Percentiles rank a stretch among this genome's conserved stretches.
These are phyloP conservation scores for Planococcus citri DNA, from an alignment of 1,140 invertebrate genomes.

Conservation along the genomic window DNA sequence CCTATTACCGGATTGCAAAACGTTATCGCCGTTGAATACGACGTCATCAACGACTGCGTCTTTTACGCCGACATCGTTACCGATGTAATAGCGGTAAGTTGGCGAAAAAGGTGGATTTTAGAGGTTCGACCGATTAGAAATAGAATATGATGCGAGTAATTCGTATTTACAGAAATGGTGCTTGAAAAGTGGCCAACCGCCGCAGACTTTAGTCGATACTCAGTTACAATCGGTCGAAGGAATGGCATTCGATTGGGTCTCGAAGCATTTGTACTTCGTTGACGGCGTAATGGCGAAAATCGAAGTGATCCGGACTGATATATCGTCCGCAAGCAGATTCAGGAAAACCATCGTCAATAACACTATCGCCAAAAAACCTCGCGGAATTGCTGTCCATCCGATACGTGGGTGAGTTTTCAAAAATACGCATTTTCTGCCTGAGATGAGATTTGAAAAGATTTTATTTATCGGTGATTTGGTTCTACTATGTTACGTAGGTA, in stretches of 20 bases:
- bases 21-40: slow-evolving; percentile 78
- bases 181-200: slow-evolving; percentile 48
- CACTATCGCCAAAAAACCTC: slow-evolving; percentile 58
- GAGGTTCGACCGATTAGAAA: too few species aligned
- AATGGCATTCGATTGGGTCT: slow-evolving; percentile 88
- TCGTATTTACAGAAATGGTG: slow-evolving; percentile 47
- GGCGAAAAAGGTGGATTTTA: too few species aligned
- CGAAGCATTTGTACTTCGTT: slow-evolving; percentile 81
- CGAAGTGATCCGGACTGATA: slow-evolving; percentile 61
- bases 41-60: slow-evolving; percentile 69
- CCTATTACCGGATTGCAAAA: slow-evolving; percentile 59
- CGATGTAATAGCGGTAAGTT: slow-evolving; percentile 55
- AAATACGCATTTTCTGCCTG: neutral
- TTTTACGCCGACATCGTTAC: slow-evolving; percentile 77
- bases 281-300: slow-evolving; percentile 66
- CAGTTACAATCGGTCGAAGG: slow-evolving; percentile 76
- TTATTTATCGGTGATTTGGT: neutral
- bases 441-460: slow-evolving; percentile 1
- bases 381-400: slow-evolving; percentile 81
- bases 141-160: too few species aligned
- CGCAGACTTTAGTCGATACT: slow-evolving; percentile 57
- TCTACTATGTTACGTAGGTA: slow-evolving; percentile 35
- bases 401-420: slow-evolving; percentile 43
- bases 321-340: slow-evolving; percentile 53
- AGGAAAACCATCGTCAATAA: slow-evolving; percentile 60